Evolutionary conservation across 2,797 vertebrate species (phyloP).

Genomic region (Apogon hyalosoma): DNA sequence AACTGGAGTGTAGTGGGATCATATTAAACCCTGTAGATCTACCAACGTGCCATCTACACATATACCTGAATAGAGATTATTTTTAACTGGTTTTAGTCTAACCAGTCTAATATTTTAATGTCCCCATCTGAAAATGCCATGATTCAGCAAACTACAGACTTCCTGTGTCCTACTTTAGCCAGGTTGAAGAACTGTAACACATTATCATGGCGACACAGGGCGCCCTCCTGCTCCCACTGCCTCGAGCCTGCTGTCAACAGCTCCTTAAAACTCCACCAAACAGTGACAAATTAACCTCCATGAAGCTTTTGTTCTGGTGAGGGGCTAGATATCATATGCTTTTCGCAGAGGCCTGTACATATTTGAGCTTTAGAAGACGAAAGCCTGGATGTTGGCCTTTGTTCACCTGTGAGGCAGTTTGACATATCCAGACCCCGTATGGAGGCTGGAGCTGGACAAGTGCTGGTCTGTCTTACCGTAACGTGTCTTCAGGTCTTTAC

Average conservation of each 20-base stretch:
- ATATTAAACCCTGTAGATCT: neutral
- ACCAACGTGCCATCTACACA: too few species aligned
- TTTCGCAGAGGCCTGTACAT: neutral
- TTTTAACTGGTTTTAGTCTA: too few species aligned
- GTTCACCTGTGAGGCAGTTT: conserved; percentile 38
- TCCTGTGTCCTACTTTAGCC: conserved; percentile 6
- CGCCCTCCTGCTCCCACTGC: conserved; percentile 18
- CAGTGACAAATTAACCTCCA: conserved; percentile 50
- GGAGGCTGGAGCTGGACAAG: conserved; percentile 16
- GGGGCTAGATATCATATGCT: conserved; percentile 1
- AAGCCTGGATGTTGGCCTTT: conserved; percentile 12
- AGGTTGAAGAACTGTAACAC: conserved; percentile 34
- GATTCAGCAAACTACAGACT: conserved; percentile 18
- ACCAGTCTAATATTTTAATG: conserved; percentile 1
- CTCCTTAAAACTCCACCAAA: conserved; percentile 55
- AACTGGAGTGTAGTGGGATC: neutral
- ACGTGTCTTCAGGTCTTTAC: conserved; percentile 63
- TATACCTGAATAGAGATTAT: too few species aligned
- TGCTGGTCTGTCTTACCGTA: conserved; percentile 42
- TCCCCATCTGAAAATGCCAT: conserved; percentile 11
- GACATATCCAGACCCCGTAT: conserved; percentile 21
- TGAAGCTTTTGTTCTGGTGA: conserved; percentile 19
- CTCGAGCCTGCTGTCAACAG: conserved; percentile 63
- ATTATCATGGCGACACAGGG: conserved; percentile 43
- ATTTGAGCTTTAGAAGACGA: conserved; percentile 4